Evolutionary conservation across 2,797 vertebrate genomes (phyloP).

Genomic region (Columba guinea): DNA sequence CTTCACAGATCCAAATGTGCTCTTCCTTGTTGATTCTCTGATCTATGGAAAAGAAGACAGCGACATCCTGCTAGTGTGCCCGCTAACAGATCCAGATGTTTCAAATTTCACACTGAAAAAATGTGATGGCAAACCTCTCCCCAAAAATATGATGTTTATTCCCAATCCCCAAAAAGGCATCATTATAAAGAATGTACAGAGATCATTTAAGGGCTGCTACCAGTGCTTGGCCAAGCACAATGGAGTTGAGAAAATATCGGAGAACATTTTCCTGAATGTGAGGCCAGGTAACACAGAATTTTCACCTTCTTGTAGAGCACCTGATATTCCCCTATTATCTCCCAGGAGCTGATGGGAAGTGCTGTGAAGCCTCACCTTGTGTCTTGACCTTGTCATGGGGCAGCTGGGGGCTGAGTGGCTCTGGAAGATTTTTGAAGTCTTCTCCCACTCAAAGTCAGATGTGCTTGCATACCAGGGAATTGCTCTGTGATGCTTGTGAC

Average conservation of each 20-base stretch:
- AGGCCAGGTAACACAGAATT: conserved; percentile 81
- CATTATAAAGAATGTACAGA: conserved; percentile 79
- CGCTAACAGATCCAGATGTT: conserved; percentile 88
- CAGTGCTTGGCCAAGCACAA: conserved; percentile 81
- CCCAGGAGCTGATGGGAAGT: background rate
- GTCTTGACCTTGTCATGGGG: background rate
- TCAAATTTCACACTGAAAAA: conserved; percentile 80
- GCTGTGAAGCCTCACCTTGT: background rate
- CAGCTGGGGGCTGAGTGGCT: background rate
- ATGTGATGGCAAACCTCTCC: conserved; percentile 78
- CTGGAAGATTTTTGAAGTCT: background rate
- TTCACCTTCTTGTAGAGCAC: background rate
- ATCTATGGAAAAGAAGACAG: conserved; percentile 81
- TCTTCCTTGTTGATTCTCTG: conserved; percentile 85
- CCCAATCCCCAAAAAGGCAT: conserved; percentile 86
- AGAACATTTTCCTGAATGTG: conserved; percentile 82
- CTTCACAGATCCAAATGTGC: conserved; percentile 84
- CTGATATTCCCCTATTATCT: background rate
- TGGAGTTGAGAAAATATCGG: conserved; percentile 70
- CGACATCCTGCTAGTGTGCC: conserved; percentile 82
- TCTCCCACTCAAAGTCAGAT: background rate
- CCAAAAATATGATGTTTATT: conserved; percentile 77
- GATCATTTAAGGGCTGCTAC: conserved; percentile 85
- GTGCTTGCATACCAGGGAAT: background rate
- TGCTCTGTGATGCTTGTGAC: background rate